These are phyloP conservation scores for Lasius fuliginosus DNA, from an alignment of 2,888 invertebrate genomes.

Conservation along the genomic window DNA sequence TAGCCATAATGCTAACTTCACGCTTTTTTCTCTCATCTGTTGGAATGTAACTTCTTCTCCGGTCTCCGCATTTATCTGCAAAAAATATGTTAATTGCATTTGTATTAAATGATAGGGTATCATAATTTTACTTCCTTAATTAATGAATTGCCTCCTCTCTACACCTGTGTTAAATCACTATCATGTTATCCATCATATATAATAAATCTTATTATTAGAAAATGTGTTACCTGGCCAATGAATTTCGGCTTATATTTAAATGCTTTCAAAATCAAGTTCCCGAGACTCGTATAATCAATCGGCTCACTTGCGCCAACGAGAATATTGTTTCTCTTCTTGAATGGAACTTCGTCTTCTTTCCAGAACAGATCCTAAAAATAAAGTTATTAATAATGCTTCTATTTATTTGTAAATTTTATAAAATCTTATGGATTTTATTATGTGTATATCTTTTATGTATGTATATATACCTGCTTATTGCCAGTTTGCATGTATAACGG, in stretches of 20 bases:
- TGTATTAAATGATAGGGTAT: neutral
- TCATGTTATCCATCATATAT: neutral
- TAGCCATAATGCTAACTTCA: constrained; percentile 14
- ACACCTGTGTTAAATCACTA: neutral
- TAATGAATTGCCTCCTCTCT: neutral
- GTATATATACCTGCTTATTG: neutral
- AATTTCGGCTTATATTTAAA: neutral
- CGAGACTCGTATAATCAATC: neutral
- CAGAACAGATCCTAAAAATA: neutral
- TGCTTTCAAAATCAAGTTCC: neutral
- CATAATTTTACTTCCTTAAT: neutral
- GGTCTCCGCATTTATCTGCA: constrained; percentile 5
- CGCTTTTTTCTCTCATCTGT: constrained; percentile 16
- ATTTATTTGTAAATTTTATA: neutral
- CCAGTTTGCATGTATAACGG: neutral
- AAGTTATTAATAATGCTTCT: neutral
- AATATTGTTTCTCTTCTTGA: neutral
- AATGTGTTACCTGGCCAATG: constrained; percentile 19
- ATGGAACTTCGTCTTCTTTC: neutral
- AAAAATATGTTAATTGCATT: neutral
- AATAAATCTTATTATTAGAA: neutral
- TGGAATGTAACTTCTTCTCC: neutral
- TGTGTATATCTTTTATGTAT: neutral
- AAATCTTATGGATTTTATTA: neutral
- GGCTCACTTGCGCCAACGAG: neutral